Percentiles rank a stretch among this genome's conserved stretches.
Evolutionary conservation across 2,113 vertebrate genomes (phyloP).

Genomic region (Bufo gargarizans): DNA sequence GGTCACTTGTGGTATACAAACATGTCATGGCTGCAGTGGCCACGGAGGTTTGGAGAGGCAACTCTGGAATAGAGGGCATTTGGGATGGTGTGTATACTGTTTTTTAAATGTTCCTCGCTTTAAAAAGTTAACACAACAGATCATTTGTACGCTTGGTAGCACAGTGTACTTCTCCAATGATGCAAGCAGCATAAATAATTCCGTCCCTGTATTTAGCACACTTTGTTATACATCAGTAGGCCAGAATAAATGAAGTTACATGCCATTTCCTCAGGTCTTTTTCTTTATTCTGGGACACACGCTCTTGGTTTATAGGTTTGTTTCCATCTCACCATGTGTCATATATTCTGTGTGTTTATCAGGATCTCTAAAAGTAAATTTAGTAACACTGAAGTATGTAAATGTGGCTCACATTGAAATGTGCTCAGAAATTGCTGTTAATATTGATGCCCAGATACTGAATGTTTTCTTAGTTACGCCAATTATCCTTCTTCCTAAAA

Average conservation of each 20-base stretch:
- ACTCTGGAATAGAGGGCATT: no score
- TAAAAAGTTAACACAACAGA: no score
- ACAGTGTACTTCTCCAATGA: not conserved
- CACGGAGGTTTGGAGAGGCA: no score
- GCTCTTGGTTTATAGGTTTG: not conserved
- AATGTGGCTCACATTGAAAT: conserved; percentile 5
- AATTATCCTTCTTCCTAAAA: conserved; percentile 18
- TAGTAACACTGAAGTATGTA: not conserved
- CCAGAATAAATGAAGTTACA: conserved; percentile 34
- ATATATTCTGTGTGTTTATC: conserved; percentile 26
- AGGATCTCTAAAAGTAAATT: not conserved
- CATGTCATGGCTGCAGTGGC: no score
- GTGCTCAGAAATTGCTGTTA: conserved; percentile 8
- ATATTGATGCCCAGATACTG: not conserved
- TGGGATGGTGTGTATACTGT: no score
- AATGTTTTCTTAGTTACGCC: not conserved
- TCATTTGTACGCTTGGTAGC: not conserved
- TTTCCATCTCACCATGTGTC: not conserved
- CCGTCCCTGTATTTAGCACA: not conserved
- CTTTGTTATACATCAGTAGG: conserved; percentile 3
- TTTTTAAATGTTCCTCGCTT: no score
- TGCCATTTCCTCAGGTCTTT: conserved; percentile 8
- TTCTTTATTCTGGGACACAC: conserved; percentile 13
- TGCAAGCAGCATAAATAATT: not conserved
- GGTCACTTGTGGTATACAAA: no score